A percentile compares a stretch with the other conserved stretches of the same genome.
Conservation (phyloP, 1,140 invertebrate genomes). For the Archivesica marissinica region DNA sequence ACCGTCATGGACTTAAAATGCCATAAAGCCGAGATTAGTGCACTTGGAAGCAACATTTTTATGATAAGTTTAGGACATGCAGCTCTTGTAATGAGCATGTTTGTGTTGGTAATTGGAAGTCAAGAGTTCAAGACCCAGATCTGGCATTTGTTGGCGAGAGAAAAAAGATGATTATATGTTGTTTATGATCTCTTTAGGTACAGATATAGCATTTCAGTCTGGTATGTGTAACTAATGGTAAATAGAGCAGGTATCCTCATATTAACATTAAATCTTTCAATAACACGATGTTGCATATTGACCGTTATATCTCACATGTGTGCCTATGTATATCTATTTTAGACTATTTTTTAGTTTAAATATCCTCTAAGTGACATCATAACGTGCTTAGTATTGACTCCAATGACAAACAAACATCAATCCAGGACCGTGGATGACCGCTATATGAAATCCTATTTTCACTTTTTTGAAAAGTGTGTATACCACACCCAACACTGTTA, state of each 20-base stretch:
- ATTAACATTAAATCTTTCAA: slow-evolving; percentile 4
- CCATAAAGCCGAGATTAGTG: slow-evolving; percentile 30
- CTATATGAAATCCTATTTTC: too few species aligned
- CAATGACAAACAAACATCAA: too few species aligned
- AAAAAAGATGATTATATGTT: slow-evolving; percentile 36
- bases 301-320: too few species aligned
- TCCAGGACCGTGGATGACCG: too few species aligned
- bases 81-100: slow-evolving; percentile 31
- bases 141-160: slow-evolving; percentile 23
- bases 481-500: too few species aligned
- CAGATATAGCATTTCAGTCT: neutral
- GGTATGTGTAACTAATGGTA: slow-evolving; percentile 3
- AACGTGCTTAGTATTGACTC: too few species aligned
- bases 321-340: too few species aligned
- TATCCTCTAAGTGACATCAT: too few species aligned
- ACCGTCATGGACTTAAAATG: slow-evolving; percentile 39
- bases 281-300: too few species aligned
- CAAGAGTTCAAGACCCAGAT: slow-evolving; percentile 49
- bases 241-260: neutral
- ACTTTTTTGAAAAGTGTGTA: too few species aligned
- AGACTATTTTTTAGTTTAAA: too few species aligned
- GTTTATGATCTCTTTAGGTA: slow-evolving; percentile 12
- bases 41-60: slow-evolving; percentile 30
- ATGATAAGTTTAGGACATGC: slow-evolving; percentile 38
- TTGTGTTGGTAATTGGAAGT: slow-evolving; percentile 34